Base-by-base conservation (phyloP, 2,888 invertebrate genomes). In the Sinodicranocentrus sp. region DNA sequence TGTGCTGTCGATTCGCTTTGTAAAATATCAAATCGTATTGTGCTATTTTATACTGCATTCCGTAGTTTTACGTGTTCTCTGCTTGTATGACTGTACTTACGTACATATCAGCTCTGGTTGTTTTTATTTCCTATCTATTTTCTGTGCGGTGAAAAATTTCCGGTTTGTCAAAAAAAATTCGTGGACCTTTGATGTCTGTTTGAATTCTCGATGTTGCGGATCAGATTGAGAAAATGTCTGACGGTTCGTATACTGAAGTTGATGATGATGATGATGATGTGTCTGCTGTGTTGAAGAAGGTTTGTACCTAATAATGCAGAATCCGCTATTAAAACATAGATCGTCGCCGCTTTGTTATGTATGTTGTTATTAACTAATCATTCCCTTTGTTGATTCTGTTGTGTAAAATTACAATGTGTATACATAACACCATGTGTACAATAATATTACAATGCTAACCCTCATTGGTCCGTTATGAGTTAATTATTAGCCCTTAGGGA, bases 191-290 rank as follows among this genome's bases (percentile, higher is more conserved):
- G 44, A 43, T 82, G 67, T 52, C 77, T 84, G 63, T 73, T 59
- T 84, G 44, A 44, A 67, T 65, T 59, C 71, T 48, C 78, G 73
- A 68, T 80, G 79, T 59, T 76, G 83, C 79, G 65, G 79, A 63
- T 84, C 86, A 87, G 87, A 85, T 86, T 84, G 85, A 85, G 77
- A 86, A 83, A 83, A 71, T 79, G 71, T 82, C 86, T 79, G 86
- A 87, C 83, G 87, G 86, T 78, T 84, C 75, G 1, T 87, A 83
- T 78, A 63, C 82, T 54, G 87, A 87, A 80, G 85, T 85, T 67
- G 76, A 54, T 76, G 82, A 79, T 70, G n/a, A n/a, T n/a, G n/a
- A n/a, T 59, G 79, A 80, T 80, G 75, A 82, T 61, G 67, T 82
- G 57, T 61, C 84, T 59, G 78, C 84, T 73, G 84, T 73, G 63